These are phyloP conservation scores for Clarias magur DNA, from an alignment of 2,113 vertebrate species.

Conservation along the genomic window DNA sequence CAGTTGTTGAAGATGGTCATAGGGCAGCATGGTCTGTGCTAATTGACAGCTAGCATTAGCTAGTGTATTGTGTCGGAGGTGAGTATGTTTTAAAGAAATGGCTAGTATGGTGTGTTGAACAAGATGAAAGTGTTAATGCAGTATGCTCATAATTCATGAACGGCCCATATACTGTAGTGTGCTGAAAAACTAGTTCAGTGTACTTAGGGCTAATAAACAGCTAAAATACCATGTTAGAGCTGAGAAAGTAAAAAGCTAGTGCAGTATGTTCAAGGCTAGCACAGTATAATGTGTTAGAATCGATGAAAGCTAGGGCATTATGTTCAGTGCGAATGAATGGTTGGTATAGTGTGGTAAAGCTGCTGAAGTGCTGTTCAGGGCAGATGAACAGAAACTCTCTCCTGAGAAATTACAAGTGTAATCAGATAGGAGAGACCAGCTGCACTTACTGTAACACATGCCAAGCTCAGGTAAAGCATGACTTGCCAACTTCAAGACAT, in stretches of 20 bases:
- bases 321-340: not conserved
- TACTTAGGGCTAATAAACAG: not conserved
- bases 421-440: not conserved
- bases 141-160: not conserved
- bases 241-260: not conserved
- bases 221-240: not conserved
- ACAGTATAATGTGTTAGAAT: not conserved
- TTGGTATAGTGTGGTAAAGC: not conserved
- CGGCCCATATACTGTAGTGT: not conserved
- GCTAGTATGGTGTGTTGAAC: not conserved
- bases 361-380: not conserved
- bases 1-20: not conserved
- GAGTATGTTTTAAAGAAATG: not conserved
- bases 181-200: not conserved
- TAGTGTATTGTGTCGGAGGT: not conserved
- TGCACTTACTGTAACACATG: not conserved
- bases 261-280: not conserved
- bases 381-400: conserved; percentile 1
- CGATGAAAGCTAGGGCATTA: not conserved
- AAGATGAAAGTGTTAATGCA: not conserved
- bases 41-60: not conserved
- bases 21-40: not conserved
- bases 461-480: not conserved
- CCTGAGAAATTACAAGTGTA: conserved; percentile 15
- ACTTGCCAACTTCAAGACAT: not conserved